These are phyloP conservation scores for Ephydatia muelleri DNA, from an alignment of 37 sponge, comb jelly and placozoan species.

Conservation along the genomic window DNA sequence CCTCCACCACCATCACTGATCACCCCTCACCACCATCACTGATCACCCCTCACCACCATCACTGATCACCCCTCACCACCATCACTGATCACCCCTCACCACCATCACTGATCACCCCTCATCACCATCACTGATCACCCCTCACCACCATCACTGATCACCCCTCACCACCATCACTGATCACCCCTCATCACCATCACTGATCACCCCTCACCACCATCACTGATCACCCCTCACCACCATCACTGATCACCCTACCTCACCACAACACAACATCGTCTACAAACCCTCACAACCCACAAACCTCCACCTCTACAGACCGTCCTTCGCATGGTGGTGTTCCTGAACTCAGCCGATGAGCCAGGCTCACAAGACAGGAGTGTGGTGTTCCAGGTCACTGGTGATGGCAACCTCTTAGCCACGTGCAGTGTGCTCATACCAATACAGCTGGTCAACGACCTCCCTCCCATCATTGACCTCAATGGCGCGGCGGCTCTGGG, in stretches of 20 bases:
- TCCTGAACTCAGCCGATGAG: conserved; percentile 43
- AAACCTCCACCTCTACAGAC: neutral
- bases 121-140: no score
- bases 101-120: no score
- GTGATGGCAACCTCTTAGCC: neutral
- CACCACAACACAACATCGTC: neutral
- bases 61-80: no score
- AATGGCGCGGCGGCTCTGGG: conserved; percentile 46
- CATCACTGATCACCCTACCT: no score
- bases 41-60: no score
- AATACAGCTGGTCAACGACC: conserved; percentile 55
- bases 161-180: no score
- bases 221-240: no score
- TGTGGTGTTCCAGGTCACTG: conserved; percentile 40
- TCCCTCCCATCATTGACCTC: conserved; percentile 46
- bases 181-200: no score
- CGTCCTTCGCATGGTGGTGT: conserved; percentile 15
- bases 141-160: no score
- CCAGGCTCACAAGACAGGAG: conserved; percentile 8
- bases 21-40: no score
- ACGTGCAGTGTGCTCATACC: conserved; percentile 22
- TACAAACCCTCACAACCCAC: conserved; percentile 15
- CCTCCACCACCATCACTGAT: no score
- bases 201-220: no score
- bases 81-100: neutral